A percentile compares a stretch with the other conserved stretches of the same genome.
These are phyloP conservation scores for Protonibea diacanthus DNA, from an alignment of 2,797 vertebrate species.

Conservation along the genomic window DNA sequence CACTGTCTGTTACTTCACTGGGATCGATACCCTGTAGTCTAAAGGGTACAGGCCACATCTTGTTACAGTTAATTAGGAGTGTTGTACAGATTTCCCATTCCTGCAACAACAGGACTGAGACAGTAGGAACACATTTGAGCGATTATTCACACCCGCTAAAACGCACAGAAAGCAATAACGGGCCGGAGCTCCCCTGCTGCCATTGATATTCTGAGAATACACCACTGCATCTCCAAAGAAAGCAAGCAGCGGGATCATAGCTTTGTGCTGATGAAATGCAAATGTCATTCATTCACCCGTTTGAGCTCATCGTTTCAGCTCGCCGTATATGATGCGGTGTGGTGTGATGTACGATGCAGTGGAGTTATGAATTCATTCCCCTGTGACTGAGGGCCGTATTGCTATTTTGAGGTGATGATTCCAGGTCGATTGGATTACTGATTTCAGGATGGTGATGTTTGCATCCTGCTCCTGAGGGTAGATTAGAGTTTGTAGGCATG, in stretches of 20 bases:
- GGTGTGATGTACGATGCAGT: conserved; percentile 11
- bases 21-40: conserved; percentile 15
- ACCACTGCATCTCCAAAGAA: conserved; percentile 45
- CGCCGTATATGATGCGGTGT: not conserved
- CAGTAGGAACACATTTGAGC: conserved; percentile 29
- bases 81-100: conserved; percentile 33
- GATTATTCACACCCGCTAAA: conserved; percentile 34
- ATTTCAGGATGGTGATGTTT: conserved; percentile 48
- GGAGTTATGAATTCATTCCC: conserved; percentile 25
- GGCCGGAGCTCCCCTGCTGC: conserved; percentile 14
- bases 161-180: conserved; percentile 29
- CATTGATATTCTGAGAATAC: conserved; percentile 52
- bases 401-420: conserved; percentile 56
- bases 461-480: conserved; percentile 32
- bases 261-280: conserved; percentile 61
- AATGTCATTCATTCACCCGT: conserved; percentile 55
- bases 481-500: conserved; percentile 49
- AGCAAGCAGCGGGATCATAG: conserved; percentile 41
- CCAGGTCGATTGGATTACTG: conserved; percentile 71
- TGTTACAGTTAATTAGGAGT: conserved; percentile 43
- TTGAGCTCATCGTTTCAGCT: conserved; percentile 16
- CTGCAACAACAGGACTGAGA: conserved; percentile 35
- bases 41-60: conserved; percentile 15
- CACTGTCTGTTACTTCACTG: conserved; percentile 16
- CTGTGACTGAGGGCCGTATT: conserved; percentile 12